Base-by-base conservation (phyloP, 2,888 invertebrate genomes). In the Zootermopsis nevadensis region DNA sequence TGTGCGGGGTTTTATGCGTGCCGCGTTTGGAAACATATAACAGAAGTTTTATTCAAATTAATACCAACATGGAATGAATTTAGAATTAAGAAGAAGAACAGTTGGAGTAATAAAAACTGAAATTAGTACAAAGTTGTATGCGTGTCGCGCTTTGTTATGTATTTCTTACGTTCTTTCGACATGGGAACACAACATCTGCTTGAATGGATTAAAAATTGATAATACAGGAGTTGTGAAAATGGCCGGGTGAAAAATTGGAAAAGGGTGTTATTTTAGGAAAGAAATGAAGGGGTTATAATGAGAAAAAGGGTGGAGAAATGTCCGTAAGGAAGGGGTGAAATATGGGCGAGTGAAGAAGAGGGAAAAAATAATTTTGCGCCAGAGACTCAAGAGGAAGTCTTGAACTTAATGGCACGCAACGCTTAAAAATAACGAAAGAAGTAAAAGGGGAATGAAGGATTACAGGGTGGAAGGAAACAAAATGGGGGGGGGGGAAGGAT, bases 321-420 rank as follows among this genome's bases (percentile, higher is more conserved):
- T 38, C 74, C 42, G 12, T 19, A 22, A 33, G 27, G 33, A 31
- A 74, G 38, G 69, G 79, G 79, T 79, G 79, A 79, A 77, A 79
- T 60, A 79, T 66, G 79, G 38, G 60, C 66, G 79, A 35, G 79
- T 38, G 33, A 38, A 42, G 33, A 38, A 27, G 38, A 74, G 15
- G 35, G 74, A 38, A 79, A n/a, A 79, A 79, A 79, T 79, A 79
- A 79, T 79, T 60, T 79, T 66, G 35, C n/a, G 24, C n/a, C n/a
- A 4, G 33, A 74, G 74, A 31, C 79, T 79, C 30, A 35, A 66
- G 79, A 79, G 35, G 79, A 66, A 79, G 79, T 79, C 77, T 77
- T 77, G 77, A 79, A 79, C 66, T 60, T 79, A 79, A 79, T 79
- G 79, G 66, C 66, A 79, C 48, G 79, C 35, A 79, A 35, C 66